Base-by-base conservation (phyloP, 1,140 invertebrate species). In the Halyomorpha halys region DNA sequence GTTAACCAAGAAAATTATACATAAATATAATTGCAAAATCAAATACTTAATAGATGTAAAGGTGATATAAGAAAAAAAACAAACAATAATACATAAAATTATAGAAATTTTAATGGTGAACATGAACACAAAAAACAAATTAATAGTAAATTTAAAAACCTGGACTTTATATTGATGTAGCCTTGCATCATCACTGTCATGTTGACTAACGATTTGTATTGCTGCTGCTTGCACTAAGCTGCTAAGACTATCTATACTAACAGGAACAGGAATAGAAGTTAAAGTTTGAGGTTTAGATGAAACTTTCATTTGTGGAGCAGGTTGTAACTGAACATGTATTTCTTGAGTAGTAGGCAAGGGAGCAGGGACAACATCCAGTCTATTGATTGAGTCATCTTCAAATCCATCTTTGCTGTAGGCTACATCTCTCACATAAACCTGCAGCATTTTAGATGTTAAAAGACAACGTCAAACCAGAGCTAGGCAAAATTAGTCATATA, bases 401-500 rank as follows among this genome's bases (percentile, higher is more conserved):
- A 53, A 53, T 18, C 68, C 62, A 44, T 68, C 66, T 51, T 68
- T 69, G 18, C 75, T 76, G n/a, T 75, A 65, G 18, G 72, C 70
- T 67, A 76, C 77, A 70, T 82, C 81, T 68, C 82, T 80, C 21
- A 81, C 79, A 65, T 80, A 80, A 0, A 80, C 78, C 70, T 68
- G n/a, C 21, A 39, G 44, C 59, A 47, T 3, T n/a, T 30, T 8
- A 30, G 8, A 30, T 8, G 8, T n/a, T 30, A 30, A 30, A 30
- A 30, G 8, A 30, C 27, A 30, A n/a, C n/a, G n/a, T n/a, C n/a
- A n/a, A n/a, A n/a, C n/a, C n/a, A n/a, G n/a, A n/a, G n/a, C n/a
- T n/a, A n/a, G n/a, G n/a, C n/a, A n/a, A n/a, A n/a, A n/a, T n/a
- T n/a, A n/a, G n/a, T n/a, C n/a, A n/a, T n/a, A n/a, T n/a, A n/a